Base-by-base conservation (phyloP, 2,888 invertebrate genomes). In the Notodonta ziczac region DNA sequence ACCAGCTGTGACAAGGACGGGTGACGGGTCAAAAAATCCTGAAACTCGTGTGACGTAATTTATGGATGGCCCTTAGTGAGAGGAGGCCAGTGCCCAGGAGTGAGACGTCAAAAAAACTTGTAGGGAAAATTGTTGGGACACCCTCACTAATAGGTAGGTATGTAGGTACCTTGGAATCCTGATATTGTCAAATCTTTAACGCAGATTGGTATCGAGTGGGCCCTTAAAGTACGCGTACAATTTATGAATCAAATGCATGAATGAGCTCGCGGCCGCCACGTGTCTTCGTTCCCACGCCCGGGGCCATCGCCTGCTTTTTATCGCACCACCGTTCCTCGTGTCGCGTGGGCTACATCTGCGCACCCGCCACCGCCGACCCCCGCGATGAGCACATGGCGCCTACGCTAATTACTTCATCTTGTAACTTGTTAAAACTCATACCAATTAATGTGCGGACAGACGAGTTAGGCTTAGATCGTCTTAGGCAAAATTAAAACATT, bases 211-310 rank as follows among this genome's bases (percentile, higher is more conserved):
- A 68, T 66, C 48, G 56, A 61, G 52, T 75, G 67, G 78, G 81
- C 76, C 80, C 76, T 82, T 69, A 83, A 78, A 73, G 74, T 76
- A 68, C 81, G 76, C 75, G 79, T 83, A 83, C 84, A 84, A 82
- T 86, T 90, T 87, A 92, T 93, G 93, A 93, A 93, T 93, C 91
- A 92, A 91, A 92, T 90, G 88, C 87, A 90, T 93, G 93, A 93
- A 93, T 93, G 92, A 88, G 87, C 84, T 83, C 76, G 81, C 82
- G 84, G 77, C 74, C 77, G 89, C 89, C 92, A 92, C 93, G 91
- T 92, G 92, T 84, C 88, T 82, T 58, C 72, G 91, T 93, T 93
- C 92, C 92, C 92, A 93, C 93, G 92, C 86, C 86, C 67, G 78
- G 72, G 76, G 77, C 75, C 78, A 74, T 73, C 78, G 84, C 78